phyloP scores from a whole-genome alignment of 2,888 invertebrate species.

The Asteroscopus sphinx region DNA sequence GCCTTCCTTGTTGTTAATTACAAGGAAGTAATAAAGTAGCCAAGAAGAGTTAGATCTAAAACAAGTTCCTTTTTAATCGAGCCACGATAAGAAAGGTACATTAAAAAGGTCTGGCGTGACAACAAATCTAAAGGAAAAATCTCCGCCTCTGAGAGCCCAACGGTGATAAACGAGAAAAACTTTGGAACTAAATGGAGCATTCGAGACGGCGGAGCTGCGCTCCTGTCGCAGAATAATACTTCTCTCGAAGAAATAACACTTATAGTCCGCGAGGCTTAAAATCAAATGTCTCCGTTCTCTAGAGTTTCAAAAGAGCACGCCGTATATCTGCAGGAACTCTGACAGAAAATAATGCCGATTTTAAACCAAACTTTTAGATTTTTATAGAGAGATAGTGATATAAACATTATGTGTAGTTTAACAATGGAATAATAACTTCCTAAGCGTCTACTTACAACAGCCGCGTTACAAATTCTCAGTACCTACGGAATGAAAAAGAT shows the following conservation, averaged over 20 bases:
- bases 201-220: conserved; percentile 87
- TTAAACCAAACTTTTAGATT: conserved; percentile 62
- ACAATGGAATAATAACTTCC: neutral
- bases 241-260: conserved; percentile 89
- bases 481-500: neutral
- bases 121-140: conserved; percentile 90
- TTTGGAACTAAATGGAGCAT: conserved; percentile 90
- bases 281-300: conserved; percentile 87
- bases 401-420: conserved; percentile 1
- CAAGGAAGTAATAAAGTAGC: conserved; percentile 44
- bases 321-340: conserved; percentile 79
- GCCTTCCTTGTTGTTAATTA: conserved; percentile 49
- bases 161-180: conserved; percentile 90
- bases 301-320: conserved; percentile 77
- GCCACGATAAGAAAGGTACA: conserved; percentile 88
- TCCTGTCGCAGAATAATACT: conserved; percentile 89
- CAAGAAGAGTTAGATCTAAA: conserved; percentile 65
- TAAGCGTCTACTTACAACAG: neutral
- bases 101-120: conserved; percentile 90
- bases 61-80: conserved; percentile 84
- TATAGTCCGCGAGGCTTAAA: conserved; percentile 89
- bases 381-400: conserved; percentile 12
- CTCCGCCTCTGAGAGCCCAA: conserved; percentile 89
- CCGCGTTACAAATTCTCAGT: no score
- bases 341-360: conserved; percentile 75